Evolutionary conservation across 2,888 invertebrate species (phyloP), one percentile per base, ranked within the genome.

Genomic region (Cheilosia vernalis): DNA sequence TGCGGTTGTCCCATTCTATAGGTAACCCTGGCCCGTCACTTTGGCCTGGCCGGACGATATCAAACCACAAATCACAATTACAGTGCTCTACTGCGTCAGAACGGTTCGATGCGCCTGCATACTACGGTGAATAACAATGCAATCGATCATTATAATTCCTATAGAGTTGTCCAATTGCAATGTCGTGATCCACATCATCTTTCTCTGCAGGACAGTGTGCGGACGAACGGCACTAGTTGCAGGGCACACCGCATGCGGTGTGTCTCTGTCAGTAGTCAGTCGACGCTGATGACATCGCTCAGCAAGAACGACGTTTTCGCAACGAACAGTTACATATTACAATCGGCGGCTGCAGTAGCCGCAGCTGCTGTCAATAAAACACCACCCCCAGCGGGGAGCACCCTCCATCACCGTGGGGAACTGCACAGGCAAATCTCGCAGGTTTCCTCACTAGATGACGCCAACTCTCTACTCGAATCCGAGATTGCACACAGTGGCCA

Each of bases 151-250:
- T 90, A 89, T 83, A 89, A 89, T 79, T 90, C 91, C 56, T 91
- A 90, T 88, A 90, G 90, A 37, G 90, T 91, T 87, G 89, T 90
- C 64, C 90, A 91, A 88, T 90, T 92, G 84, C 90, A 90, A 69
- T 91, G 90, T 88, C 91, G 91, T 88, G 91, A 92, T 87, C 90
- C 90, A 88, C 90, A 88, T 87, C 90, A 91, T 87, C 88, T 91
- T 87, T 91, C 92, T 87, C 89, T 90, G 88, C 91, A 92, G 90
- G 91, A 92, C 70, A 91, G 91, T 88, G 89, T 91, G 56, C 89
- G 91, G 64, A 91, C 91, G 61, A 91, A 85, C 37, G 87, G 72
- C 17, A 77, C 76, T 64, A 88, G 87, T 60, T 84, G 88, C 44
- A 88, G 88, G 13, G 89, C 90, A 9, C 89, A 89, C 58, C 90